Percentiles rank a stretch among this genome's conserved stretches.
Conservation (phyloP, 2,888 invertebrate genomes). For the Diarsia rubi region DNA sequence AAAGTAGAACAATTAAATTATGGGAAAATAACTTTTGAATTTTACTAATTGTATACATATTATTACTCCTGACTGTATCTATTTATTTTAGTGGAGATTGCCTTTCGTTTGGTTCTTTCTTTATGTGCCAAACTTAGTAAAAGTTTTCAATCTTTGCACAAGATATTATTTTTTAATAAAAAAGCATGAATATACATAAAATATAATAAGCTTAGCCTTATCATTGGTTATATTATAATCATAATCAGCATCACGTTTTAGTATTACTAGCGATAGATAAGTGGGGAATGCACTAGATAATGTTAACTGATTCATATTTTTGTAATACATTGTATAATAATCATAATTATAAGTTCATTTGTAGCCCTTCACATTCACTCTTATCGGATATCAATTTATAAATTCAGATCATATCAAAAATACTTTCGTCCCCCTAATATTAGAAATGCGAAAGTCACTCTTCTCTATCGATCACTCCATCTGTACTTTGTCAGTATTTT, state of each 20-base stretch:
- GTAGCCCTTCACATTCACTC: not conserved
- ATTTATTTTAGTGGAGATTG: not conserved
- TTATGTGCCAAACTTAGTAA: not conserved
- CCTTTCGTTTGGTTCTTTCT: not conserved
- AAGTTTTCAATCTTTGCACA: not conserved
- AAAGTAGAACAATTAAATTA: too few species aligned
- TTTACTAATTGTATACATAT: too few species aligned
- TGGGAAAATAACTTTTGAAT: too few species aligned
- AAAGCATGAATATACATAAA: not conserved
- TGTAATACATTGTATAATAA: not conserved
- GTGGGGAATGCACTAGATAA: slow-evolving; percentile 5
- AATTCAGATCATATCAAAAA: not conserved
- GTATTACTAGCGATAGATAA: slow-evolving; percentile 12
- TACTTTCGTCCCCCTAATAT: not conserved
- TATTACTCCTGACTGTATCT: too few species aligned
- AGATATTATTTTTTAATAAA: not conserved
- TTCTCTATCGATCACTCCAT: not conserved
- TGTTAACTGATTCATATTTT: slow-evolving; percentile 15
- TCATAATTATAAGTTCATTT: not conserved
- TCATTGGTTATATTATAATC: not conserved
- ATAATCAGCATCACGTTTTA: slow-evolving; percentile 20
- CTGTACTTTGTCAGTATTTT: not conserved
- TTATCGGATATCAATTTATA: slow-evolving; percentile 11
- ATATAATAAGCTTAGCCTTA: slow-evolving; percentile 1
- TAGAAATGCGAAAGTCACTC: not conserved